Base-by-base conservation (phyloP, 1,140 invertebrate species). In the Trypoxylus dichotomus region DNA sequence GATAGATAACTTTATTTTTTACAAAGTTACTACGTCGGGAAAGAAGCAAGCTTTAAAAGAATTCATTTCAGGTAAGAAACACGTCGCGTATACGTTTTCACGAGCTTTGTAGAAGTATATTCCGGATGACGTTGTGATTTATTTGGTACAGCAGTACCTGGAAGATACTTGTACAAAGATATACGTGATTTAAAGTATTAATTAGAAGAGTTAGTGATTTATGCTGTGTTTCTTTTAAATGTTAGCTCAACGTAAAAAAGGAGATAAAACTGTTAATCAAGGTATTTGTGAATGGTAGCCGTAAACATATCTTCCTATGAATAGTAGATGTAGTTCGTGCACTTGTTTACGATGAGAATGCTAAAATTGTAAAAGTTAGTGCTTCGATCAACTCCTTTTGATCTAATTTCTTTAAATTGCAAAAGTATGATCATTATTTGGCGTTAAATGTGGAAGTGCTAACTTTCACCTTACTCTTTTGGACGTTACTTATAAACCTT, bases 1-100 rank as follows among this genome's bases (percentile, higher is more conserved):
- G 82, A 92, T 98, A 80, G 93, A 96, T 81, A 96, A 99, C 84
- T 95, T 97, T 80, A 93, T 91, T 0, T 88, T 97, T 15, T 95
- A 93, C 83, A 92, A 94, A 87, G 95, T 97, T 75, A 92, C 93
- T 0, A 94, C 93, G 2, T 90, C 93, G 1, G 91, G 91, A 32
- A 90, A 90, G 81, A 93, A 92, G 82, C 89, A 90, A 60, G 86
- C 90, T 63, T 90, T 92, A 3, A 93, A 94, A 83, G 94, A 95
- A 86, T 95, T 96, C 84, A 88, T 97, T 76, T 90, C 92, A 86
- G 94, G 95, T 91, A 91, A 86, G 79, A 84, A 80, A 43, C 80
- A 15, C 19, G 15, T 58, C 7, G 2, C 2, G 2, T 32, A 7
- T 32, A 32, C 2, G 32, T 7, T 32, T 7, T 32, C 32, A 7